Conservation (phyloP, 2,113 vertebrate genomes). For the Nansenia antarctica region DNA sequence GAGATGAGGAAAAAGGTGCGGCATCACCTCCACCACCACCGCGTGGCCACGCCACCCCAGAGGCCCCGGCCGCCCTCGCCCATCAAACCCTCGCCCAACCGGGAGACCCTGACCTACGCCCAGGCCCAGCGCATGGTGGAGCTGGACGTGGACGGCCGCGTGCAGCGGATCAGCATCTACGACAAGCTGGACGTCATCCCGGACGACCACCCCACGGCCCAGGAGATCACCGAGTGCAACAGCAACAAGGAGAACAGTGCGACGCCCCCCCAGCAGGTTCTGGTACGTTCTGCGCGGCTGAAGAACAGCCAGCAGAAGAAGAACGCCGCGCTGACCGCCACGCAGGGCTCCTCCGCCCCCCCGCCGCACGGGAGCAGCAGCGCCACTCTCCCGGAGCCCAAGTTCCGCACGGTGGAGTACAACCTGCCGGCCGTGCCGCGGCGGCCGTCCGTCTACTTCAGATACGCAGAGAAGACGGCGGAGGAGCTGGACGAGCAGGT, state of each 20-base stretch:
- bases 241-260: conserved; percentile 98
- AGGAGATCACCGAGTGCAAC: conserved; percentile 96
- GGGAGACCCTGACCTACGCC: conserved; percentile 95
- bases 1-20: conserved; percentile 95
- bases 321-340: conserved; percentile 74
- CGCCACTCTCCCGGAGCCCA: conserved; percentile 85
- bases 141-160: conserved; percentile 94
- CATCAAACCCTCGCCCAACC: conserved; percentile 91
- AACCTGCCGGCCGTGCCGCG: conserved; percentile 90
- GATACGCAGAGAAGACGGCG: conserved; percentile 86
- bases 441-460: conserved; percentile 84
- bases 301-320: conserved; percentile 93
- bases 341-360: conserved; percentile 70
- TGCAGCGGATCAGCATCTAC: conserved; percentile 94
- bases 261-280: conserved; percentile 84
- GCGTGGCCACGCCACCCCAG: conserved; percentile 79
- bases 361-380: conserved; percentile 67
- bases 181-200: conserved; percentile 91
- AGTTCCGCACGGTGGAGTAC: conserved; percentile 90
- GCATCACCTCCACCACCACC: conserved; percentile 82
- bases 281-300: conserved; percentile 87
- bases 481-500: conserved; percentile 97
- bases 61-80: conserved; percentile 89
- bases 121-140: conserved; percentile 98
- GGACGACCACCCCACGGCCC: conserved; percentile 93